Evolutionary conservation across 2,797 vertebrate species (phyloP), one percentile per base, ranked within the genome.

Genomic region (Numenius phaeopus): DNA sequence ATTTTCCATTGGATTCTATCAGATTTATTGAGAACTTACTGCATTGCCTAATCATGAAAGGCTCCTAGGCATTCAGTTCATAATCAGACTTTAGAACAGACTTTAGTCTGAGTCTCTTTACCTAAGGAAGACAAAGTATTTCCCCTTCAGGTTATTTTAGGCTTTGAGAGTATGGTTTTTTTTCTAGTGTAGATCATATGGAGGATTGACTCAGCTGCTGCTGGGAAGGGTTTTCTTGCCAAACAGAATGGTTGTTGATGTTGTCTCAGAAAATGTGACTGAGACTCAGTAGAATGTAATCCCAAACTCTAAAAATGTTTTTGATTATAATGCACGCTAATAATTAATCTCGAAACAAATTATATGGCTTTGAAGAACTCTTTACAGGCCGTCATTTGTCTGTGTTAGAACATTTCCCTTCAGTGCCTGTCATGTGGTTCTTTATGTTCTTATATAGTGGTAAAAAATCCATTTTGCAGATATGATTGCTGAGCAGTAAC

Each of bases 101-200:
- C 80, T 90, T 86, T 7, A 79, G 17, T 85, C 46, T 87, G 29
- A 2, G 24, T 87, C 52, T 90, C 61, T 76, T 72, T 85, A 89
- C 52, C 34, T 39, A 40, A 67, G 34, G 46, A 96, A 85, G 85
- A 61, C 34, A 30, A 93, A 80, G 21, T 54, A 69, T 93, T 96
- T 96, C 77, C 44, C 87, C 49, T 94, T 94, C 32, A 89, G 34
- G 37, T 73, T 94, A 83, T 92, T 94, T 91, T 83, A 94, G 78
- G 67, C n/a, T 92, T 90, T 85, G 27, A 64, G 52, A 70, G 27
- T 72, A 5, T 61, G 2, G 1, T 42, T 32, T 85, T 87, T 94
- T 92, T 87, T 52, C 59, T 66, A 50, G 44, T 87, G 34, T 27
- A 83, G 89, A 81, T 95, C 71, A 85, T 92, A 40, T 39, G 78